phyloP scores from a whole-genome alignment of 2,113 vertebrate genomes.

The Aegotheles bennettii region DNA sequence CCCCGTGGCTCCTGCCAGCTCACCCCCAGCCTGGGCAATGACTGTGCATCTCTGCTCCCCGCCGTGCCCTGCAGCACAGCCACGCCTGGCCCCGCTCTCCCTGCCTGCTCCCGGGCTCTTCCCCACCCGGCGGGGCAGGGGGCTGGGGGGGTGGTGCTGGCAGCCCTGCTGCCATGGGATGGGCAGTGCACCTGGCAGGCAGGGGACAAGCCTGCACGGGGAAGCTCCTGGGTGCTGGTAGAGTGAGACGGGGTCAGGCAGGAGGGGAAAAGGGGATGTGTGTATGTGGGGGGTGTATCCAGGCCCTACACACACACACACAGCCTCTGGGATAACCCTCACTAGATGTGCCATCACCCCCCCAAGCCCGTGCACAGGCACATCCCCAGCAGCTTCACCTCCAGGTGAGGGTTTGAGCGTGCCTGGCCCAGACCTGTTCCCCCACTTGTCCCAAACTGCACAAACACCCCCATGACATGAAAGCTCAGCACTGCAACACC shows the following conservation, averaged over 20 bases:
- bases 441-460: background rate
- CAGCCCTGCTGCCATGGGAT: background rate
- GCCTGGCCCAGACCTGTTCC: background rate
- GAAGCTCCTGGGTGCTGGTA: background rate
- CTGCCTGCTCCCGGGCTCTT: background rate
- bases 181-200: background rate
- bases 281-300: rapidly evolving
- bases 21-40: background rate
- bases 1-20: background rate
- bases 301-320: background rate
- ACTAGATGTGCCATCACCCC: rapidly evolving
- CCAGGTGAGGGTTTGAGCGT: rapidly evolving
- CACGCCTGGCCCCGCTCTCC: background rate
- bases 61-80: background rate
- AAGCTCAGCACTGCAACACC: background rate
- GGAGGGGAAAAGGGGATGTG: background rate
- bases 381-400: background rate
- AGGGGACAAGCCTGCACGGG: background rate
- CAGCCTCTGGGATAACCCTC: background rate
- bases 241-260: background rate
- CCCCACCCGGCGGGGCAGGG: rapidly evolving
- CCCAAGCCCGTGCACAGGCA: background rate
- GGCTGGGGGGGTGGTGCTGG: background rate
- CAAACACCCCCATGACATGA: rapidly evolving
- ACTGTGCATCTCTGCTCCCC: background rate